These are phyloP conservation scores for Parnassius smintheus DNA, from an alignment of 2,888 invertebrate genomes.

Conservation along the genomic window DNA sequence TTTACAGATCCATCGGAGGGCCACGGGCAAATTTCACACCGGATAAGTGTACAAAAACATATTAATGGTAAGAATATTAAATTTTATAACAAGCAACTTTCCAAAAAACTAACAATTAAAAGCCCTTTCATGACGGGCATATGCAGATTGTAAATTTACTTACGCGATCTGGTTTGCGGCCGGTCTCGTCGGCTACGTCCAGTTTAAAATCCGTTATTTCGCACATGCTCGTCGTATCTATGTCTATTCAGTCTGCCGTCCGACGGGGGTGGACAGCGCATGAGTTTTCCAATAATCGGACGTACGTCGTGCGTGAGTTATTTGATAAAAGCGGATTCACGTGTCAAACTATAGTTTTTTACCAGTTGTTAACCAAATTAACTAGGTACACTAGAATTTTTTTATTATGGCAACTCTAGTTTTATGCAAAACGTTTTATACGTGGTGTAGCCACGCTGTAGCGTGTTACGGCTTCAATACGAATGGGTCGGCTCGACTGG, in stretches of 20 bases:
- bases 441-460: too few species aligned
- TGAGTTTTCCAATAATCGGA: slow-evolving; percentile 71
- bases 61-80: slow-evolving; percentile 68
- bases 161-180: slow-evolving; percentile 33
- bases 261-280: slow-evolving; percentile 60
- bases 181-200: slow-evolving; percentile 39
- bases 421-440: too few species aligned
- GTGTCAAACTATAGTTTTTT: background rate
- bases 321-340: slow-evolving; percentile 6
- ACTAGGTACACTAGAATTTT: too few species aligned
- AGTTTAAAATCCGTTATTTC: slow-evolving; percentile 58
- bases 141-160: slow-evolving; percentile 21
- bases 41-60: slow-evolving; percentile 71
- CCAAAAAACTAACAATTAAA: slow-evolving; percentile 14
- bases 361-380: background rate
- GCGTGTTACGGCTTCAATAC: too few species aligned
- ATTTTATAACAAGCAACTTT: slow-evolving; percentile 22
- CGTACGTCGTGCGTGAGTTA: slow-evolving; percentile 37
- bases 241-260: slow-evolving; percentile 57
- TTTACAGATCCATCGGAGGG: slow-evolving; percentile 64
- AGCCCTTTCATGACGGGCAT: background rate
- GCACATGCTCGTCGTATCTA: slow-evolving; percentile 33
- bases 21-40: slow-evolving; percentile 69
- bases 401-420: too few species aligned
- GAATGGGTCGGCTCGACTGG: too few species aligned